phyloP scores from a whole-genome alignment of 2,888 invertebrate species.

The Ennomos quercinarius region DNA sequence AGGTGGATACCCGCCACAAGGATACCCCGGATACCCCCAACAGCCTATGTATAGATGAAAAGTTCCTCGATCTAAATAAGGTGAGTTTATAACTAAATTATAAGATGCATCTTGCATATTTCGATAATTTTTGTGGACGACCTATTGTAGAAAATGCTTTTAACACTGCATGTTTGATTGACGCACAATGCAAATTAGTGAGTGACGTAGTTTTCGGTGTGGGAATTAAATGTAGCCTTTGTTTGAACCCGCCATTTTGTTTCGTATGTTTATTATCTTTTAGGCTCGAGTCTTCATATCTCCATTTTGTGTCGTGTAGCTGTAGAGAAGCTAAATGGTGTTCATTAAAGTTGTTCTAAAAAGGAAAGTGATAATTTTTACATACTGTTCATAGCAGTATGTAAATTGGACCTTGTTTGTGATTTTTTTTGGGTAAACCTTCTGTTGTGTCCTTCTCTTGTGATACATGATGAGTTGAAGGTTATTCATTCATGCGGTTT shows the following conservation, averaged over 20 bases:
- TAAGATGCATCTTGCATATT: not conserved
- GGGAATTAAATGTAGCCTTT: not conserved
- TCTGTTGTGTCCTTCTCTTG: not conserved
- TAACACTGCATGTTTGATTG: conserved; percentile 9
- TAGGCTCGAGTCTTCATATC: conserved; percentile 1
- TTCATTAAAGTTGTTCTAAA: conserved; percentile 5
- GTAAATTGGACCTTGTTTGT: not conserved
- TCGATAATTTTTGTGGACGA: conserved; percentile 53
- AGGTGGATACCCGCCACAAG: conserved; percentile 45
- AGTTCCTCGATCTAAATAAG: conserved; percentile 44
- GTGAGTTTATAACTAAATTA: conserved; percentile 43
- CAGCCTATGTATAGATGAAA: conserved; percentile 63
- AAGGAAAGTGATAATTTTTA: conserved; percentile 15
- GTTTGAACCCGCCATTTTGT: conserved; percentile 26
- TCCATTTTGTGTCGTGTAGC: conserved; percentile 3
- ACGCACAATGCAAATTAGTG: conserved; percentile 5
- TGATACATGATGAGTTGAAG: not conserved
- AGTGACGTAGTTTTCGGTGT: conserved; percentile 3
- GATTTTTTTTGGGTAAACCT: conserved; percentile 2
- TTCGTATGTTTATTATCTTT: conserved; percentile 18
- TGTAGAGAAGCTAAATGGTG: not conserved
- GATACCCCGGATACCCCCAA: conserved; percentile 48
- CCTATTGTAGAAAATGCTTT: conserved; percentile 33
- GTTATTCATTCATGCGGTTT: no score
- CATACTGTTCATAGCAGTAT: not conserved